Evolutionary conservation across 2,113 vertebrate genomes (phyloP), one percentile per base, ranked within the genome.

Genomic region (Protomyctophum bolini): DNA sequence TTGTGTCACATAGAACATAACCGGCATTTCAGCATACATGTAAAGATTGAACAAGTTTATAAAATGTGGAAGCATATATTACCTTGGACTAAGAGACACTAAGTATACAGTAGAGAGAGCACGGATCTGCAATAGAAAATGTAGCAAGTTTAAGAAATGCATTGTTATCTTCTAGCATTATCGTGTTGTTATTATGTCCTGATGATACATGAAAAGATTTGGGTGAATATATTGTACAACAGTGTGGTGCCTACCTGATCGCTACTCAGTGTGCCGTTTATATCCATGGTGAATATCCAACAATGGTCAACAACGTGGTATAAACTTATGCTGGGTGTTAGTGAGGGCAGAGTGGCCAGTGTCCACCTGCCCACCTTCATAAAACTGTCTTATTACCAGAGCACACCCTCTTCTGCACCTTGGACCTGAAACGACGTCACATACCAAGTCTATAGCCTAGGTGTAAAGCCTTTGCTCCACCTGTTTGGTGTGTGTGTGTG

Each of bases 81-180:
- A 94, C 92, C 92, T 94, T 66, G 76, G 74, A 64, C 68, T 79
- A 2, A 94, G 87, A 1, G 75, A 73, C 2, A 66, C 68, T 48
- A 92, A 51, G 66, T 94, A 93, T 28, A 85, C 72, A 0, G 10
- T 62, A 15, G 86, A 84, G 5, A 94, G 82, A 55, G 11, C 11
- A 6, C 79, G 50, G 45, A 92, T 89, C 92, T 94, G 68, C 63
- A 83, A 87, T 71, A 66, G 1, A 75, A 6, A 70, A 72, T 59
- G 0, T 8, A 41, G 7, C 58, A 70, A 45, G 45, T 21, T 65
- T 12, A 9, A 57, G 45, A 61, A 58, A 71, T 70, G 41, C 28
- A 41, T 50, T 29, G 57, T 33, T 55, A 10, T 12, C 51, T 54
- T 47, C 2, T 2, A 0, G 11, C 6, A 12, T n/a, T 54, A 6